Percentiles rank a stretch among this genome's conserved stretches.
Evolutionary conservation across 2,797 vertebrate species (phyloP).

Genomic region (Erpetoichthys calabaricus): DNA sequence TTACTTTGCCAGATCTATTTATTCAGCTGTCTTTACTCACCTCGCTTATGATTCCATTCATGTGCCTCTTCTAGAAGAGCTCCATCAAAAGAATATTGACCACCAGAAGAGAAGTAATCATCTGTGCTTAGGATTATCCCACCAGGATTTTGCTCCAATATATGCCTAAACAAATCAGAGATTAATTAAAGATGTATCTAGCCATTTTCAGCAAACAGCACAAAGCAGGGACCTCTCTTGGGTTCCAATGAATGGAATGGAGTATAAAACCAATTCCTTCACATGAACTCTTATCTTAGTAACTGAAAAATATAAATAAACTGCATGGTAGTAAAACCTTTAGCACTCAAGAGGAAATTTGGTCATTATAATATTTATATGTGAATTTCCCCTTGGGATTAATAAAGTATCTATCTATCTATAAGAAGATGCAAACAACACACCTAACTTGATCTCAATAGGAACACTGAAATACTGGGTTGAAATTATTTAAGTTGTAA

Average conservation of each 20-base stretch:
- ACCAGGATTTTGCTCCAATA: slow-evolving; percentile 68
- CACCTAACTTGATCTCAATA: no score
- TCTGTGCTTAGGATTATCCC: slow-evolving; percentile 80
- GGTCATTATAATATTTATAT: no score
- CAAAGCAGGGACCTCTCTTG: not conserved
- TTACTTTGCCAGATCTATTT: not conserved
- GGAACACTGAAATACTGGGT: no score
- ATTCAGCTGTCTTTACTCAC: slow-evolving; percentile 38
- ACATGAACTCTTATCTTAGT: not conserved
- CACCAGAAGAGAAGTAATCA: slow-evolving; percentile 68
- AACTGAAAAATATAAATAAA: no score
- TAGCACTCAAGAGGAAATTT: no score
- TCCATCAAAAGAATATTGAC: slow-evolving; percentile 65
- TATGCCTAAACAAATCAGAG: slow-evolving; percentile 42
- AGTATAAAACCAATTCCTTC: not conserved
- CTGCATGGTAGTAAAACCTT: no score
- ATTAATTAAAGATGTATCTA: not conserved
- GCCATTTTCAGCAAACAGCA: not conserved
- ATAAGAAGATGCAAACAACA: no score
- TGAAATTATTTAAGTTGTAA: no score
- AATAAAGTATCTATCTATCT: no score
- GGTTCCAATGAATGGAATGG: no score
- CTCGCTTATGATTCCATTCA: slow-evolving; percentile 83
- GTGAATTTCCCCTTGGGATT: no score
- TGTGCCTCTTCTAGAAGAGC: slow-evolving; percentile 70